Evolutionary conservation across 2,797 vertebrate species (phyloP).

Genomic region (Silurus aristotelis): DNA sequence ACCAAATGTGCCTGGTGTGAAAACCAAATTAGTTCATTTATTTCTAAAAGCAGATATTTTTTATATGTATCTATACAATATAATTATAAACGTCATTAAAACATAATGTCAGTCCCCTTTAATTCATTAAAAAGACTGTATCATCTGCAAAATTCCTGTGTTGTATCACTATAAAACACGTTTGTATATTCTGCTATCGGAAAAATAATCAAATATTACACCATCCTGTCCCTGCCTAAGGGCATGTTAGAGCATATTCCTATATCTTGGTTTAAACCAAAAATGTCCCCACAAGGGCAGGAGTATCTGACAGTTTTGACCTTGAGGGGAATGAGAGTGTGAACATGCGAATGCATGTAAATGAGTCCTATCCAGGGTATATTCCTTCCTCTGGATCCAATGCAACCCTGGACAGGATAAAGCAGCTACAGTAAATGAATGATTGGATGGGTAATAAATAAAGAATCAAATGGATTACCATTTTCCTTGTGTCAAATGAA

Average conservation of each 20-base stretch:
- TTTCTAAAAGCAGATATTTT: not conserved
- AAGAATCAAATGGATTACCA: slow-evolving; percentile 17
- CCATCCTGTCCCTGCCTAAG: not conserved
- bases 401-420: not conserved
- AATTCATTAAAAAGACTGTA: not conserved
- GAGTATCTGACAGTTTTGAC: not conserved
- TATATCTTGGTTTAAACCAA: not conserved
- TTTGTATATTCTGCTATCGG: not conserved
- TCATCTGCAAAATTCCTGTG: not conserved
- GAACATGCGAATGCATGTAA: not conserved
- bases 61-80: not conserved
- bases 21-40: too few relatives aligned
- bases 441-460: not conserved
- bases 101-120: not conserved
- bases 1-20: too few relatives aligned
- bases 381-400: not conserved
- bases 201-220: not conserved
- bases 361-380: not conserved
- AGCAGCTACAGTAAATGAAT: not conserved
- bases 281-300: not conserved
- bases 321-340: not conserved
- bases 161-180: not conserved
- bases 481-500: slow-evolving; percentile 45
- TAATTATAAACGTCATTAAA: not conserved
- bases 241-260: not conserved